Conservation (phyloP, 2,113 vertebrate species). For the Corvus cornix region DNA sequence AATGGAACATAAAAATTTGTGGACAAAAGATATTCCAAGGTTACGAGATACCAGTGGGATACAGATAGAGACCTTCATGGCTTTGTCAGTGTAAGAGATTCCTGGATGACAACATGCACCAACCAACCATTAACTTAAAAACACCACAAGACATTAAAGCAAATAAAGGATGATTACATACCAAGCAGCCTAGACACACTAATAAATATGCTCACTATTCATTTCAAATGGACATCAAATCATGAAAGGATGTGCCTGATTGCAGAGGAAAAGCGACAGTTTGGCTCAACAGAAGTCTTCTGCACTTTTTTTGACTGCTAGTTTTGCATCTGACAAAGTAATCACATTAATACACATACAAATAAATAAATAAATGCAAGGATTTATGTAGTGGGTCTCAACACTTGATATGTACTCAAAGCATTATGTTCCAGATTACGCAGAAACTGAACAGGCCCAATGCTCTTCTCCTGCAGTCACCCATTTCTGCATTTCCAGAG, state of each 20-base stretch:
- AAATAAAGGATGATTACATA: background rate
- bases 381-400: background rate
- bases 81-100: background rate
- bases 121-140: background rate
- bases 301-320: background rate
- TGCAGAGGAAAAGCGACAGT: background rate
- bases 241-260: background rate
- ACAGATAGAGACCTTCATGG: background rate
- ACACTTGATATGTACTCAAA: background rate
- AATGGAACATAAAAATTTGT: background rate
- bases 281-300: background rate
- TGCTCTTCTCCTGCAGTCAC: background rate
- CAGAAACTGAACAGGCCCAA: background rate
- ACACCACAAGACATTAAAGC: background rate
- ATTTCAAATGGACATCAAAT: background rate
- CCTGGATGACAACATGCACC: background rate
- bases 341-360: background rate
- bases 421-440: background rate
- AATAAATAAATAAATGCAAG: background rate
- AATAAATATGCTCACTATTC: background rate
- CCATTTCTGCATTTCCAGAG: background rate
- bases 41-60: background rate
- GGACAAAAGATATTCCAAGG: background rate
- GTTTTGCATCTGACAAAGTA: background rate
- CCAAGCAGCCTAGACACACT: background rate